Evolutionary conservation across 2,797 vertebrate genomes (phyloP).

Genomic region (Cyprinella venusta): DNA sequence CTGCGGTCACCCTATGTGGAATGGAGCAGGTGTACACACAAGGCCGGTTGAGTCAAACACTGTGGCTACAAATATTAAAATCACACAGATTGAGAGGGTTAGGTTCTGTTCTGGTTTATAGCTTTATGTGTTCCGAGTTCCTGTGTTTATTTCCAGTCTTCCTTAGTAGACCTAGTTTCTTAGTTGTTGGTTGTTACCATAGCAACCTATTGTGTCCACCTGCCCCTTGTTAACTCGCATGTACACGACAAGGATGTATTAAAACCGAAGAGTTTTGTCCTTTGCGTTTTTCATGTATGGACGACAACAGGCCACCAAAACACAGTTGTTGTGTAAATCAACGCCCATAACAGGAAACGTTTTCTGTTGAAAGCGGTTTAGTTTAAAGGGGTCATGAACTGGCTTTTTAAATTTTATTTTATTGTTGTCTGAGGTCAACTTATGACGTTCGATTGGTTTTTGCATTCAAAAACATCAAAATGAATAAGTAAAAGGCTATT

Average conservation of each 20-base stretch:
- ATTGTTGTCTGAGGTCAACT: too few relatives aligned
- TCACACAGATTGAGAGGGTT: not conserved
- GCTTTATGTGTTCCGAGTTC: not conserved
- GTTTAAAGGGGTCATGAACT: too few relatives aligned
- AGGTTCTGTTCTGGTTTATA: not conserved
- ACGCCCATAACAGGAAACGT: too few relatives aligned
- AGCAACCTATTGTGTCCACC: not conserved
- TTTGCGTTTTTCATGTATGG: too few relatives aligned
- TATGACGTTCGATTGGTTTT: too few relatives aligned
- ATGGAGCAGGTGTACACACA: slow-evolving; percentile 27
- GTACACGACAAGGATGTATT: too few relatives aligned
- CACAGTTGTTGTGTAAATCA: too few relatives aligned
- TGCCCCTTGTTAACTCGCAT: not conserved
- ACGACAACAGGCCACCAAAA: too few relatives aligned
- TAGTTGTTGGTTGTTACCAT: not conserved
- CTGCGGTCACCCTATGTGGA: slow-evolving; percentile 23
- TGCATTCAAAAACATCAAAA: too few relatives aligned
- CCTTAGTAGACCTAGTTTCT: not conserved
- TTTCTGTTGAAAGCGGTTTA: not conserved
- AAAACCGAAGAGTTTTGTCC: too few relatives aligned
- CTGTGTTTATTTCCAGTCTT: not conserved
- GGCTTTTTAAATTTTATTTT: too few relatives aligned
- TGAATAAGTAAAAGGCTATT: too few relatives aligned
- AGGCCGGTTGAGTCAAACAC: not conserved
- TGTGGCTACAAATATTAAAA: slow-evolving; percentile 5